Base-by-base conservation (phyloP, 2,113 vertebrate genomes). In the Amblyornis subalaris region DNA sequence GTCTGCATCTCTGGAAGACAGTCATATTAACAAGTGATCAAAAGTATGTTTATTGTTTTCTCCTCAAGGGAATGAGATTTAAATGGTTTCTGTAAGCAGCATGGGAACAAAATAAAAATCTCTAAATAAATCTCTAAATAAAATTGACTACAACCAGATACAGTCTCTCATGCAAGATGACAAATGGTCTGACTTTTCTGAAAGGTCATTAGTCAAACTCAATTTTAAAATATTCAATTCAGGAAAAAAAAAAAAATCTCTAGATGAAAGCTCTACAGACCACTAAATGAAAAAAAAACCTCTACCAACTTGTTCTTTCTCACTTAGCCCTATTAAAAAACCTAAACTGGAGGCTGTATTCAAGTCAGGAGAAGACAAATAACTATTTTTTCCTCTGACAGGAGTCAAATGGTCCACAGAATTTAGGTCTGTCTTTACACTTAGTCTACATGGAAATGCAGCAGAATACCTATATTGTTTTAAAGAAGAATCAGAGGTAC, bases 91-190 rank as follows among this genome's bases (percentile, higher is more conserved):
- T 90, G 26, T 61, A 75, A 71, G 69, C 53, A 86, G 48, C 31
- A 69, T 8, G 6, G n/a, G 31, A 94, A 76, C 42, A 75, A 86
- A 71, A 77, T 50, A 85, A 86, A 53, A 26, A 88, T 29, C 78
- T 85, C 77, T 81, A 95, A 96, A 91, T 84, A 87, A 57, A 90
- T 69, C 82, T 93, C 78, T 85, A 95, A 96, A 94, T 72, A 96
- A 94, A 90, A 94, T 90, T 95, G 85, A 91, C 94, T 94, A 42
- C 45, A 85, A 42, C 26, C 64, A 83, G 48, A 48, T 91, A 67
- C 36, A 61, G 83, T 75, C 69, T 84, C 72, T 95, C 72, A 94
- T 94, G 93, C 66, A 92, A 92, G 53, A 91, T 88, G 62, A 91
- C 50, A 96, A 93, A 92, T 66, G 38, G 40, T 58, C 85, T 70